Conservation (phyloP, 2,113 vertebrate species). For the Salvator merianae region DNA sequence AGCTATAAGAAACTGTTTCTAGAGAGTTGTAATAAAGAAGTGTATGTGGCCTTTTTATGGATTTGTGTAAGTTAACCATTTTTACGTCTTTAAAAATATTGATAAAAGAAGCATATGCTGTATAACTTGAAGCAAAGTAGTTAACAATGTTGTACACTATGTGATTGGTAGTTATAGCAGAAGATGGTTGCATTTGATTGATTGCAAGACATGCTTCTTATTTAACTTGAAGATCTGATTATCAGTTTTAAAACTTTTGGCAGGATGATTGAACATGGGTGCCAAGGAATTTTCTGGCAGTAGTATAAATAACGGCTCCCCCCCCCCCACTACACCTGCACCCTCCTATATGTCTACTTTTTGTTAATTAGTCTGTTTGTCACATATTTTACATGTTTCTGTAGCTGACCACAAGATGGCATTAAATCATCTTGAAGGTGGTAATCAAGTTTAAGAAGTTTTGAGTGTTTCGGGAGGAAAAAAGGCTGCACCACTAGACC, state of each 20-base stretch:
- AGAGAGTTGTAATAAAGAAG: background rate
- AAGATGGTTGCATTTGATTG: background rate
- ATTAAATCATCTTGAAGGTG: slow-evolving; percentile 41
- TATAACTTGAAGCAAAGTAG: background rate
- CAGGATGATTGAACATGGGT: background rate
- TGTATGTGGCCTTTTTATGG: background rate
- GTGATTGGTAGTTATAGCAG: background rate
- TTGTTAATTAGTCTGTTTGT: background rate
- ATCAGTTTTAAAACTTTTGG: background rate
- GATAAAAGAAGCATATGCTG: background rate
- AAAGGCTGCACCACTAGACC: background rate
- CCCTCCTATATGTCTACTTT: background rate
- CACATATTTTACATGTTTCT: background rate
- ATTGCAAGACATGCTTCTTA: background rate
- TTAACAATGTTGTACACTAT: background rate
- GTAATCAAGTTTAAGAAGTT: background rate
- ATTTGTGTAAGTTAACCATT: background rate
- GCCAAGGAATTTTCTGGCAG: background rate
- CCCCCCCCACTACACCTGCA: no score
- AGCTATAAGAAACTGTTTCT: background rate
- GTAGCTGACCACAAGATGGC: slow-evolving; percentile 62
- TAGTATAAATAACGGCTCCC: background rate
- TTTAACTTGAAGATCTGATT: background rate
- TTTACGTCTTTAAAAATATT: background rate
- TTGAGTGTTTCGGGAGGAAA: background rate